Evolutionary conservation across 1,140 invertebrate genomes (phyloP), one percentile per base, ranked within the genome.

Genomic region (Platyura marginata): DNA sequence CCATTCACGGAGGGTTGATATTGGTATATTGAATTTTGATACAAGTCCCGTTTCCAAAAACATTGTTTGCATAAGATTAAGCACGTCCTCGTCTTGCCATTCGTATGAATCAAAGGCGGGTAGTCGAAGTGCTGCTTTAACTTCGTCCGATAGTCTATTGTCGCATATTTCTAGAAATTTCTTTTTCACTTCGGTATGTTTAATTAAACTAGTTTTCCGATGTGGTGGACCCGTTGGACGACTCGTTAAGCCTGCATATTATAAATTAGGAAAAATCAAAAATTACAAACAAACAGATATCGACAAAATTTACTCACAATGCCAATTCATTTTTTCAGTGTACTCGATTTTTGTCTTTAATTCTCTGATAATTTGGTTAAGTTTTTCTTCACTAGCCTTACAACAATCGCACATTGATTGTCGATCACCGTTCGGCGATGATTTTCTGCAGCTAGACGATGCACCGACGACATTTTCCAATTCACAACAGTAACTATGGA

Each of bases 41-140:
- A 74, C 69, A 47, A 89, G 71, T 36, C 77, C 75, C 46, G 87
- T 67, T 54, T 89, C 82, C 45, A 81, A 62, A 65, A 81, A 88
- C 83, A 89, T 88, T 49, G 81, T 79, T 56, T 84, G 79, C 44
- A 89, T 64, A 45, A 88, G 69, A 40, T 83, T 62, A n/a, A 89
- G 67, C 49, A 88, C 71, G 56, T 87, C 82, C 39, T 82, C 75
- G 57, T 88, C 83, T 48, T 83, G 74, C 81, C 81, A 87, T 48
- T 81, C 78, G 58, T 77, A 75, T 29, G 81, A 83, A 62, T 89
- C 81, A 61, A 88, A 88, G 6, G 79, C 75, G 2, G 81, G 79
- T 51, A 80, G 73, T 25, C 76, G 68, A 6, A 88, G 61, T 59
- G 59, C 57, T 37, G 57, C 52, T 43, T 55, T 59, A 15, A 62